A percentile compares a stretch with the other conserved stretches of the same genome.
Evolutionary conservation across 1,140 invertebrate species (phyloP).

Genomic region (Cyphomyrmex costatus): DNA sequence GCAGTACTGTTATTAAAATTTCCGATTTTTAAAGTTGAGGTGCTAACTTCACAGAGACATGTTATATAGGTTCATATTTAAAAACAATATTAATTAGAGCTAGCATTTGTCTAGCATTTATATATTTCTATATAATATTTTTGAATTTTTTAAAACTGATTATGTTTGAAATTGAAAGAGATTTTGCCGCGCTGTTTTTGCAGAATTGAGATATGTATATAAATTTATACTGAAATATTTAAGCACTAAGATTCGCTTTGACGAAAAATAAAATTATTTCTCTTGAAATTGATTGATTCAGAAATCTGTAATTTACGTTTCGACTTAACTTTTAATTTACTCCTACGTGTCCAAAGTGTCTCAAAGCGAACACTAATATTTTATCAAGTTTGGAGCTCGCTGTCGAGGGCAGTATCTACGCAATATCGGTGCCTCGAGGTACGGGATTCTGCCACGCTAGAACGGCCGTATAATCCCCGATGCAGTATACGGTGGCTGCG

Average conservation of each 20-base stretch:
- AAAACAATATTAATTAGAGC: neutral
- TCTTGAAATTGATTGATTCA: neutral
- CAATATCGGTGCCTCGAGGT: constrained; percentile 46
- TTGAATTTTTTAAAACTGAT: neutral
- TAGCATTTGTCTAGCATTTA: neutral
- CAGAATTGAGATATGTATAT: no score
- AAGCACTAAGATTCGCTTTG: no score
- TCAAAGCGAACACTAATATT: constrained; percentile 19
- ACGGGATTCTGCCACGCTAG: constrained; percentile 8
- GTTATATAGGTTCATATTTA: neutral
- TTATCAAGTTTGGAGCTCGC: constrained; percentile 14
- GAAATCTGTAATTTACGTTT: neutral
- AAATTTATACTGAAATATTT: no score
- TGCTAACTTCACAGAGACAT: no score
- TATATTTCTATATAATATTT: neutral
- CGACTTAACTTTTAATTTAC: constrained; percentile 23
- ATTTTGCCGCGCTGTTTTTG: no score
- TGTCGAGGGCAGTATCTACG: constrained; percentile 31
- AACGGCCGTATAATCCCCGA: constrained; percentile 49
- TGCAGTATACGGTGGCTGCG: constrained; percentile 22
- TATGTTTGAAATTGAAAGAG: no score
- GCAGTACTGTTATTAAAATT: no score
- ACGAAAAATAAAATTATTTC: no score
- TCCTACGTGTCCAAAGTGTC: neutral
- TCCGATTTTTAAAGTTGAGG: no score